Conservation (phyloP, 2,888 invertebrate species). For the Eristalis pertinax region DNA sequence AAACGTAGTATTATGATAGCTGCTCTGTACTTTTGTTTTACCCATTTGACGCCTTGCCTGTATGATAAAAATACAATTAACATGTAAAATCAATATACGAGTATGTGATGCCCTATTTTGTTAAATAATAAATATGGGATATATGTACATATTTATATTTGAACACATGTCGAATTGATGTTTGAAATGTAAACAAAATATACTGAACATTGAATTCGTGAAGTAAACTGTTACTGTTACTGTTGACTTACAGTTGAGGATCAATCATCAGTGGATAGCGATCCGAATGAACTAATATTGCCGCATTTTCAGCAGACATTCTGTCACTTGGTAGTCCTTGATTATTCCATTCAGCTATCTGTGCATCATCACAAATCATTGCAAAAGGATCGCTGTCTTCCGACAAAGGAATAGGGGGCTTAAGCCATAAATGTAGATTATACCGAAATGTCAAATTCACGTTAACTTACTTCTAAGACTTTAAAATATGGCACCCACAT, state of each 20-base stretch:
- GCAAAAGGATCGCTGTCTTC: conserved; percentile 90
- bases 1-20: conserved; percentile 88
- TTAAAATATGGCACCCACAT: conserved; percentile 92
- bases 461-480: conserved; percentile 81
- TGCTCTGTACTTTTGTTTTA: conserved; percentile 92
- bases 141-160: too few relatives aligned
- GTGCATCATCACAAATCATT: conserved; percentile 95
- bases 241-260: conserved; percentile 87
- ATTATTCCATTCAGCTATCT: conserved; percentile 96
- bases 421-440: neutral
- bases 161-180: too few relatives aligned
- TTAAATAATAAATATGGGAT: too few relatives aligned
- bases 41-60: conserved; percentile 96
- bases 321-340: conserved; percentile 95
- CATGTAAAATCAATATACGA: neutral
- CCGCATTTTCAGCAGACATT: conserved; percentile 97
- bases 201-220: too few relatives aligned
- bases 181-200: too few relatives aligned
- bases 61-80: conserved; percentile 42
- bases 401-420: conserved; percentile 90
- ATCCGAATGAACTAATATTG: conserved; percentile 93
- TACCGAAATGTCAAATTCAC: neutral
- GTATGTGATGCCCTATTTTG: too few relatives aligned
- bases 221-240: neutral
- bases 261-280: conserved; percentile 98